These are phyloP conservation scores for Linnaemya vulpina DNA, from an alignment of 2,888 invertebrate genomes.

Conservation along the genomic window DNA sequence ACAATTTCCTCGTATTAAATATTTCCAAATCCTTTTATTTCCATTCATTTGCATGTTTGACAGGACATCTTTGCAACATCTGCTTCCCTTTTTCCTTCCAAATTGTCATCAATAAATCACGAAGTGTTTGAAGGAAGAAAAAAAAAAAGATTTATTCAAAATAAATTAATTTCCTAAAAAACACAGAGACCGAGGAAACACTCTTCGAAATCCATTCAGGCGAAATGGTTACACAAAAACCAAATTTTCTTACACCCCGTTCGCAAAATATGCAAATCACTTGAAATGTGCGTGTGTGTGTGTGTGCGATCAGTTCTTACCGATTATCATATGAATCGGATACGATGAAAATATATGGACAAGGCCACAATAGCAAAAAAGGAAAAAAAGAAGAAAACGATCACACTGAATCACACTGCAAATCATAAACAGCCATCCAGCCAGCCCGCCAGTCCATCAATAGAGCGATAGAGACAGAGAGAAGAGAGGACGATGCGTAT, in stretches of 20 bases:
- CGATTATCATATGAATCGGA: constrained; percentile 68
- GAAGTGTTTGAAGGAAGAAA: constrained; percentile 42
- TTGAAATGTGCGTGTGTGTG: constrained; percentile 1
- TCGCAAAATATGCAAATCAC: constrained; percentile 63
- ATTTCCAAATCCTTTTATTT: background rate
- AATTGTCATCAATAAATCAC: constrained; percentile 73
- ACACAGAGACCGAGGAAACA: background rate
- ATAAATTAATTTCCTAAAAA: constrained; percentile 41
- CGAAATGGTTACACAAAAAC: constrained; percentile 62
- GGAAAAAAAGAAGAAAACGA: too few relatives aligned
- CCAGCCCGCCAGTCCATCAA: constrained; percentile 46
- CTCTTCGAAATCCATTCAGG: constrained; percentile 65
- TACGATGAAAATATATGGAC: constrained; percentile 68
- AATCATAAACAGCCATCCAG: constrained; percentile 10
- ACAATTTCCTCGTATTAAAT: background rate
- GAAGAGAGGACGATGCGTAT: constrained; percentile 10
- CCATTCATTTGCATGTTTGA: constrained; percentile 2
- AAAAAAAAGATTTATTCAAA: constrained; percentile 43
- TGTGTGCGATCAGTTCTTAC: constrained; percentile 32
- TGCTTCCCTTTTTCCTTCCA: constrained; percentile 54
- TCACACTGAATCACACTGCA: constrained; percentile 12
- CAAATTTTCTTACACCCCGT: constrained; percentile 37
- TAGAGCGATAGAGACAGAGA: background rate
- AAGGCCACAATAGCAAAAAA: constrained; percentile 56
- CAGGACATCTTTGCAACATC: constrained; percentile 46